Conservation (phyloP, 2,888 invertebrate species). For the Bimastos eiseni region DNA sequence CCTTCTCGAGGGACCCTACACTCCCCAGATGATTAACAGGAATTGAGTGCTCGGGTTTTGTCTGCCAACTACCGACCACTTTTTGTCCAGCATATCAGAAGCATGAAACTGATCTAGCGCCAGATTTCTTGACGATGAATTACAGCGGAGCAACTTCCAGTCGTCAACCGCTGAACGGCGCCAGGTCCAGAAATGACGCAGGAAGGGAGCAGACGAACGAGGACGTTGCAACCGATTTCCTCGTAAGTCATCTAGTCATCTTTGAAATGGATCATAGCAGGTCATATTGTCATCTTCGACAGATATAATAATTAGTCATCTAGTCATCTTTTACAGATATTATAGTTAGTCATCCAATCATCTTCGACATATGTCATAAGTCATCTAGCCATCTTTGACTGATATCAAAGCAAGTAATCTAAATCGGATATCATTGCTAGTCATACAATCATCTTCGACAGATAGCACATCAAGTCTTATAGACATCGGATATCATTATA, state of each 20-base stretch:
- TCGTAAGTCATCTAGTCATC: slow-evolving; percentile 4
- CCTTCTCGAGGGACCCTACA: background rate
- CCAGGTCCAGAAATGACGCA: background rate
- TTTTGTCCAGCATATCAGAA: background rate
- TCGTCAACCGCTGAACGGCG: background rate
- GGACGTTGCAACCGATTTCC: background rate
- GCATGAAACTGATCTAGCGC: background rate
- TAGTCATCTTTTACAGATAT: background rate
- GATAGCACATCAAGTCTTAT: background rate
- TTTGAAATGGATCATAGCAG: background rate
- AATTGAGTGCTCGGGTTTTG: background rate
- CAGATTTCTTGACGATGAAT: background rate
- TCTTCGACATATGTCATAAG: background rate
- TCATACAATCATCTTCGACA: background rate
- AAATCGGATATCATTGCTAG: background rate
- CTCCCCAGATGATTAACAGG: background rate
- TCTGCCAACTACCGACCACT: background rate
- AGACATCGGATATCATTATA: background rate
- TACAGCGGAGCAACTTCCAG: background rate
- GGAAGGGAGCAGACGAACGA: background rate
- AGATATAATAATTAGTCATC: background rate
- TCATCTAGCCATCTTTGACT: background rate
- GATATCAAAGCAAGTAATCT: background rate
- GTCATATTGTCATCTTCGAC: background rate
- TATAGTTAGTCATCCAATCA: background rate